These are phyloP conservation scores for Carpatolechia fugitivella DNA, from an alignment of 2,888 invertebrate genomes.

Conservation along the genomic window DNA sequence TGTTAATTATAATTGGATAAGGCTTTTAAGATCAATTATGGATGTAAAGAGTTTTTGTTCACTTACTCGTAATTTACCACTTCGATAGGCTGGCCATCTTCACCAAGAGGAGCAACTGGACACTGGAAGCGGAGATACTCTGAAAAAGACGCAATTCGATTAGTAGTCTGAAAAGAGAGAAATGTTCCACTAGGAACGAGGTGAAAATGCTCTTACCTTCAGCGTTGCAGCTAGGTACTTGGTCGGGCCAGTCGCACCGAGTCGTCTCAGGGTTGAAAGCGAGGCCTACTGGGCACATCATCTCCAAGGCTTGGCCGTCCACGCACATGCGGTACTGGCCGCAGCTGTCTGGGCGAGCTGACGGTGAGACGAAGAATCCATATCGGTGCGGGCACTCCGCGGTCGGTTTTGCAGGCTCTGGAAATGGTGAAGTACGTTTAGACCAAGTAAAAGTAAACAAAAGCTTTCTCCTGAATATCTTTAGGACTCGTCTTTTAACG, in stretches of 20 bases:
- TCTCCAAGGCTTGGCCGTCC: constrained; percentile 78
- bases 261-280: constrained; percentile 84
- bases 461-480: too few species aligned
- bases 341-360: constrained; percentile 67
- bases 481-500: too few species aligned
- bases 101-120: constrained; percentile 38
- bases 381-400: constrained; percentile 88
- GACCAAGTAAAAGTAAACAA: too few species aligned
- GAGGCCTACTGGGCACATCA: constrained; percentile 87
- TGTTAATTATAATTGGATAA: too few species aligned
- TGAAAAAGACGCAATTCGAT: constrained; percentile 21
- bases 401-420: constrained; percentile 83
- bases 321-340: constrained; percentile 89
- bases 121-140: constrained; percentile 53
- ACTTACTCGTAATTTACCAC: constrained; percentile 48
- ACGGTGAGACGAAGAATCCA: constrained; percentile 82
- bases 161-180: too few species aligned
- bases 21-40: too few species aligned
- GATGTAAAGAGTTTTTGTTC: neutral
- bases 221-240: constrained; percentile 83
- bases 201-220: constrained; percentile 51
- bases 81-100: constrained; percentile 32
- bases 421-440: constrained; percentile 3
- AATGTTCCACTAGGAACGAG: neutral
- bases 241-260: constrained; percentile 91